Base-by-base conservation (phyloP, 2,113 vertebrate genomes). In the Anarhynchus alexandrinus region DNA sequence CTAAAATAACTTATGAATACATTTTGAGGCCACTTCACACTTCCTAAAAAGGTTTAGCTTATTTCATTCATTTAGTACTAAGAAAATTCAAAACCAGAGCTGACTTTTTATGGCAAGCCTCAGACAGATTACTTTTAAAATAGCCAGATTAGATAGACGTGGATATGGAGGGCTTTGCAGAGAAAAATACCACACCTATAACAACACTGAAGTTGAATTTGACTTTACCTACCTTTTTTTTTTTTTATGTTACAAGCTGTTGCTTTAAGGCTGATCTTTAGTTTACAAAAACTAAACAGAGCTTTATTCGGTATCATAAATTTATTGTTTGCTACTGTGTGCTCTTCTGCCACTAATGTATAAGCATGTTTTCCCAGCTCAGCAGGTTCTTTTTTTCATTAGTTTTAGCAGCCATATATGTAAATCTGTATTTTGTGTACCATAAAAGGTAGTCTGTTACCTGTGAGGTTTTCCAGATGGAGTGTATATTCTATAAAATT, bases 21-120 rank as follows among this genome's bases (percentile, higher is more conserved):
- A 61, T 92, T 97, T 43, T 85, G 85, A 94, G 77, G 77, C 55
- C 62, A 84, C 74, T 97, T 96, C 59, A 79, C 49, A 62, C 73
- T 94, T 97, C 90, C 69, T 96, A 51, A 86, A 95, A 96, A 59
- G 62, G 49, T 93, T 96, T 91, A 70, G 30, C 82, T 96, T 88
- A 83, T 93, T 91, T 97, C 55, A 90, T 97, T 96, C 51, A 87
- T 93, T 96, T 97, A 86, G 49, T 80, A 86, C 71, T 87, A 95
- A 71, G 74, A 94, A 97, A 93, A 93, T 96, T 96, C 88, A 94
- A 94, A 96, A 80, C 57, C 83, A 88, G 3, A 43, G 45, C 25
- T 88, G 91, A 76, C 52, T 93, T 96, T 88, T 87, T 95, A 85
- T 96, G 82, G 47, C 79, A 91, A 86, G 36, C 64, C 55, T 96